Percentiles rank a stretch among this genome's conserved stretches.
These are phyloP conservation scores for Sitodiplosis mosellana DNA, from an alignment of 1,140 invertebrate species.

Conservation along the genomic window DNA sequence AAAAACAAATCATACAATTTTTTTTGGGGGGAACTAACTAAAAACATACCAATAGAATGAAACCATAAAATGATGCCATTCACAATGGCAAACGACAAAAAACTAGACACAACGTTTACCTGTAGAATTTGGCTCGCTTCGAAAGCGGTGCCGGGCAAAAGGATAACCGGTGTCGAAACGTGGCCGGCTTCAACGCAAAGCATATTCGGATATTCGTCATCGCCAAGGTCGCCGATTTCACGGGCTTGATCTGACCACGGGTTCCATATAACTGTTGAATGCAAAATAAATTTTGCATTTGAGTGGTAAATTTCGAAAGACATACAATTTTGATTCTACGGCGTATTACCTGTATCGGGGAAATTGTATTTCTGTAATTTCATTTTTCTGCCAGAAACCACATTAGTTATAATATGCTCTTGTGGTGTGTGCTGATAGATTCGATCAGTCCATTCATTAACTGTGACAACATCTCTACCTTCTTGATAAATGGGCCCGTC, in stretches of 20 bases:
- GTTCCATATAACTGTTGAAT: conserved; percentile 77
- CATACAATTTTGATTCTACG: too few species aligned
- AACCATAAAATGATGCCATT: not conserved
- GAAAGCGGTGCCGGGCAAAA: conserved; percentile 37
- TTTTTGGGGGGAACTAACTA: not conserved
- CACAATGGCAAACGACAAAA: not conserved
- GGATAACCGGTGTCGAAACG: conserved; percentile 64
- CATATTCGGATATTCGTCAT: conserved; percentile 90
- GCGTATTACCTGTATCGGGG: conserved; percentile 55
- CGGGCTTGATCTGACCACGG: conserved; percentile 85
- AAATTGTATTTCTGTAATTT: conserved; percentile 85
- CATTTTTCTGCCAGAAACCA: conserved; percentile 79
- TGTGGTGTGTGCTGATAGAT: conserved; percentile 84
- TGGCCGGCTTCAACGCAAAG: conserved; percentile 86
- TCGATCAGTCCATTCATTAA: conserved; percentile 81
- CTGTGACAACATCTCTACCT: conserved; percentile 68
- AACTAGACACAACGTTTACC: conserved; percentile 8
- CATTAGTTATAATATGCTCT: conserved; percentile 83
- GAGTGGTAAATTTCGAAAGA: too few species aligned
- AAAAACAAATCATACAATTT: not conserved
- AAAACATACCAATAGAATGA: too few species aligned
- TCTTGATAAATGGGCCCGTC: conserved; percentile 71
- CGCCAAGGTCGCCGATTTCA: conserved; percentile 82
- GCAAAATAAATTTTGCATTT: too few species aligned
- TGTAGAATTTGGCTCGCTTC: conserved; percentile 24